Evolutionary conservation across 1,140 invertebrate genomes (phyloP).

Genomic region (Ooceraea biroi): DNA sequence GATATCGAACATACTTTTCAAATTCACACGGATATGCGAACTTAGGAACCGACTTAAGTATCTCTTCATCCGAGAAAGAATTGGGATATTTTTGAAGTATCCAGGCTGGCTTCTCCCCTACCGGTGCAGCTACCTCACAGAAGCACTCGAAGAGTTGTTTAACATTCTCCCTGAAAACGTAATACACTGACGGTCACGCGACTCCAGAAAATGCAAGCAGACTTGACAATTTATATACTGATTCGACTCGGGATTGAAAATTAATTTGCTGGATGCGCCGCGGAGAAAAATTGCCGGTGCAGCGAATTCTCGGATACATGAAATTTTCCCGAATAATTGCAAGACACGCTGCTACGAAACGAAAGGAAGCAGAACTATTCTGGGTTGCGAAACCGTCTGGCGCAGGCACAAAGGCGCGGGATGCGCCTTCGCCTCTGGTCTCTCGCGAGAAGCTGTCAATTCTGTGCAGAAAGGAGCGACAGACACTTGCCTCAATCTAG

Average conservation of each 20-base stretch:
- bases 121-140: slow-evolving; percentile 91
- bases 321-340: background rate
- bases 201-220: no score
- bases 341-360: background rate
- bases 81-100: slow-evolving; percentile 93
- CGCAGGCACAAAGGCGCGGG: background rate
- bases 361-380: slow-evolving; percentile 1
- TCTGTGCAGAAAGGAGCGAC: slow-evolving; percentile 5
- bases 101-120: slow-evolving; percentile 88
- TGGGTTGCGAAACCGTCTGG: background rate
- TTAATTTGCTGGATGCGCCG: no score
- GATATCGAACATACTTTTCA: slow-evolving; percentile 89
- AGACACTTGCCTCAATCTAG: slow-evolving; percentile 82
- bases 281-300: no score
- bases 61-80: slow-evolving; percentile 91
- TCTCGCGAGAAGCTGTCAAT: background rate
- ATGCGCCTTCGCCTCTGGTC: background rate
- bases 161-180: slow-evolving; percentile 91
- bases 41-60: slow-evolving; percentile 93
- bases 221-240: no score
- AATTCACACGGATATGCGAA: slow-evolving; percentile 95
- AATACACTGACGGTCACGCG: no score
- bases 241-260: no score
- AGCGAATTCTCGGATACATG: background rate
- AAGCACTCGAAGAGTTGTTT: slow-evolving; percentile 94